Conservation (phyloP, 2,888 invertebrate genomes). For the Gymnoscelis rufifasciata region DNA sequence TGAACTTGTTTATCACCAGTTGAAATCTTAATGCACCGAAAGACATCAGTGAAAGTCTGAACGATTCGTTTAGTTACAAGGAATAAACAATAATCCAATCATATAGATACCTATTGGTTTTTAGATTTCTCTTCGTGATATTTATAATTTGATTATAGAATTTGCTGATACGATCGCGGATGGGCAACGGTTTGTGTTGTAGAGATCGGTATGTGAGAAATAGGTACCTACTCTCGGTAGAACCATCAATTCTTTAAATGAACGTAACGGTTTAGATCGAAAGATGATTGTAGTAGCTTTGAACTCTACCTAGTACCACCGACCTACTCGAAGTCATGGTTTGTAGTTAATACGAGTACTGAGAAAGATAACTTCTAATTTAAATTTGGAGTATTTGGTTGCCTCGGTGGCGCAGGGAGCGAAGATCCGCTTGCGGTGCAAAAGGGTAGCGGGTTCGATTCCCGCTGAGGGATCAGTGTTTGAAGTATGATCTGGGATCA, state of each 20-base stretch:
- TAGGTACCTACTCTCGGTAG: not conserved
- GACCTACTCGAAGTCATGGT: not conserved
- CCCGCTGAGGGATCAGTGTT: too few species aligned
- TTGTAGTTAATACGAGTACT: not conserved
- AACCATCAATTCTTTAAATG: conserved; percentile 1
- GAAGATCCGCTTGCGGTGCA: too few species aligned
- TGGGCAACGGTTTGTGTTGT: conserved; percentile 9
- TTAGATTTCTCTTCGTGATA: conserved; percentile 57
- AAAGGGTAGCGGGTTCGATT: too few species aligned
- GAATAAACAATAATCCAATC: conserved; percentile 72
- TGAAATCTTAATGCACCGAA: conserved; percentile 67
- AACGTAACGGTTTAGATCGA: not conserved
- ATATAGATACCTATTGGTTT: conserved; percentile 51
- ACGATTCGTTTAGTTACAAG: conserved; percentile 45
- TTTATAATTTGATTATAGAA: conserved; percentile 53
- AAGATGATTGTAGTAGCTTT: not conserved
- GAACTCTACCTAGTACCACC: not conserved
- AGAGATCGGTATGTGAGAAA: conserved; percentile 1
- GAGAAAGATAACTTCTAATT: too few species aligned
- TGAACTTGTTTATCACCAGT: conserved; percentile 55
- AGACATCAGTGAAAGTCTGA: conserved; percentile 72
- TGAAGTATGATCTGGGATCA: too few species aligned
- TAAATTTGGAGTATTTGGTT: too few species aligned
- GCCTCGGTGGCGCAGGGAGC: too few species aligned
- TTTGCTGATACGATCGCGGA: conserved; percentile 39